Percentiles rank a stretch among this genome's conserved stretches.
phyloP scores from a whole-genome alignment of 1,140 invertebrate genomes.

The Tribolium madens region DNA sequence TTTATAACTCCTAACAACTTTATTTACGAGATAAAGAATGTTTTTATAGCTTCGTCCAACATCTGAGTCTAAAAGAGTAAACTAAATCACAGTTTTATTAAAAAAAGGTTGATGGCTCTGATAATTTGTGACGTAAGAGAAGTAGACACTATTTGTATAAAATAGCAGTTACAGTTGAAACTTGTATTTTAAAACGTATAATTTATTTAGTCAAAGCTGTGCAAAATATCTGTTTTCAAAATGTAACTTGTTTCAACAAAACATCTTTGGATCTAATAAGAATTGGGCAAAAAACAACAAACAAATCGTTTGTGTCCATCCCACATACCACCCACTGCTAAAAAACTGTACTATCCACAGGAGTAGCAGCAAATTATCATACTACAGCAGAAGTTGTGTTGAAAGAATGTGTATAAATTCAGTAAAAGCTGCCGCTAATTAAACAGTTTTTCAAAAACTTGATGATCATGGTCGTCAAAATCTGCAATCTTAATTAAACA shows the following conservation, averaged over 20 bases:
- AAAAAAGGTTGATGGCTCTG: not conserved
- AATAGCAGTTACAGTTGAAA: not conserved
- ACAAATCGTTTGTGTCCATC: not conserved
- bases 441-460: not conserved
- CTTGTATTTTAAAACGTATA: not conserved
- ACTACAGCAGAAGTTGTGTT: not conserved
- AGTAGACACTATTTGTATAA: not conserved
- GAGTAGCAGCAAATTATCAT: not conserved
- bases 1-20: conserved; percentile 33
- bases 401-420: not conserved
- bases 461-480: not conserved
- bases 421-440: not conserved
- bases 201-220: not conserved
- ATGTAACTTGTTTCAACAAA: not conserved
- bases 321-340: not conserved
- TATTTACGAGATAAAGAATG: not conserved
- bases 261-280: not conserved
- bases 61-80: not conserved
- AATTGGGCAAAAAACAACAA: not conserved
- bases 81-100: not conserved
- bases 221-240: not conserved
- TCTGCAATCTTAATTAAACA: not conserved
- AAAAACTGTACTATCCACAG: not conserved
- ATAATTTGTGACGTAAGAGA: not conserved
- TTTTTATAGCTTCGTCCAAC: not conserved